phyloP scores from a whole-genome alignment of 2,888 invertebrate genomes.

The Xanthorhoe designata region DNA sequence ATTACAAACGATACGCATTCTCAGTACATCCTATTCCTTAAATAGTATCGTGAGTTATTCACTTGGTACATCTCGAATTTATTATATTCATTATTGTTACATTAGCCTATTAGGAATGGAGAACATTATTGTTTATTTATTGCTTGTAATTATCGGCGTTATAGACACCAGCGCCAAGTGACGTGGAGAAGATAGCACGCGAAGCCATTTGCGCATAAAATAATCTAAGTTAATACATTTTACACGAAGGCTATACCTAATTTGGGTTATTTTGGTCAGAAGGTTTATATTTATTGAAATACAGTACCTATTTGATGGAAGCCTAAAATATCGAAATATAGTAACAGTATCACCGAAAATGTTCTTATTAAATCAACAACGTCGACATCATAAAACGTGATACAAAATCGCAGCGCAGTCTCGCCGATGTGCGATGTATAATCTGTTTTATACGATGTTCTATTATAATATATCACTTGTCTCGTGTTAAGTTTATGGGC shows the following conservation, averaged over 20 bases:
- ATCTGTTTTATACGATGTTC: slow-evolving; percentile 24
- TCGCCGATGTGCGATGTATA: slow-evolving; percentile 5
- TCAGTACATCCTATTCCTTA: slow-evolving; percentile 42
- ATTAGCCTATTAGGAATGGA: slow-evolving; percentile 30
- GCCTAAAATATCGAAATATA: neutral
- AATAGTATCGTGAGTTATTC: slow-evolving; percentile 37
- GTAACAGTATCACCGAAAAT: neutral
- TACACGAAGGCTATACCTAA: neutral
- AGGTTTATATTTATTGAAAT: too few relatives aligned
- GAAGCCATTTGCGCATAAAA: neutral
- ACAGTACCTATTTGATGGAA: neutral
- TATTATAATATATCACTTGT: slow-evolving; percentile 45
- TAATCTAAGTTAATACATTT: neutral
- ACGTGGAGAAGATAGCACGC: slow-evolving; percentile 4
- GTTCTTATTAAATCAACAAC: too few relatives aligned
- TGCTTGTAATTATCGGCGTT: slow-evolving; percentile 30
- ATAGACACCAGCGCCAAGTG: slow-evolving; percentile 18
- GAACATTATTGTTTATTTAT: slow-evolving; percentile 33
- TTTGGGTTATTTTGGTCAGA: neutral
- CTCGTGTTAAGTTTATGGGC: slow-evolving; percentile 61
- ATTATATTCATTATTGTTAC: slow-evolving; percentile 34
- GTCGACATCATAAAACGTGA: too few relatives aligned
- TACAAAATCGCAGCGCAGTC: slow-evolving; percentile 8
- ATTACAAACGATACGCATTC: slow-evolving; percentile 41
- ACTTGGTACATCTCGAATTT: slow-evolving; percentile 33